Conservation (phyloP, 2,113 vertebrate genomes). For the Entosphenus tridentatus region DNA sequence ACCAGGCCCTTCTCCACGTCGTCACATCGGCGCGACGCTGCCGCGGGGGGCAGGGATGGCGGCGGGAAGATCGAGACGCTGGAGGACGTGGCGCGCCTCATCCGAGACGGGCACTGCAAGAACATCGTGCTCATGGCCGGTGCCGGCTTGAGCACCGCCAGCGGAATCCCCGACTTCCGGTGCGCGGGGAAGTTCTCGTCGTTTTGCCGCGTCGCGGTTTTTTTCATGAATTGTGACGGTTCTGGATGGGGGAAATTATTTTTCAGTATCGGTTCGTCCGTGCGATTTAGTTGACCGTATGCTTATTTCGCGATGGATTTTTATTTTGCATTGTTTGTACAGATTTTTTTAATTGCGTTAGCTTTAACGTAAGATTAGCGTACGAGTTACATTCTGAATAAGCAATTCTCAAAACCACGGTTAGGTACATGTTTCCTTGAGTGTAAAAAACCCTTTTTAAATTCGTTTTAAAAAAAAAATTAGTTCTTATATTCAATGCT, state of each 20-base stretch:
- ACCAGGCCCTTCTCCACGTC: too few relatives aligned
- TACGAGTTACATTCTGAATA: too few relatives aligned
- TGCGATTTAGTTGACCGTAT: neutral
- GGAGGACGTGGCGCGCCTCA: constrained; percentile 26
- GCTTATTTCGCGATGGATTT: neutral
- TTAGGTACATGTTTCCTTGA: too few relatives aligned
- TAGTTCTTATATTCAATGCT: too few relatives aligned
- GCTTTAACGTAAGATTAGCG: too few relatives aligned
- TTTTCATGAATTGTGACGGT: neutral
- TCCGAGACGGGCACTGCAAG: constrained; percentile 24
- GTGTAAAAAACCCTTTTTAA: too few relatives aligned
- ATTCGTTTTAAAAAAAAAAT: too few relatives aligned
- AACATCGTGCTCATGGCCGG: constrained; percentile 34
- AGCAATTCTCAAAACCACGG: too few relatives aligned
- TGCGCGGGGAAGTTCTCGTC: constrained; percentile 8
- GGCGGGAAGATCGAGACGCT: constrained; percentile 14
- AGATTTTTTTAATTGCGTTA: too few relatives aligned
- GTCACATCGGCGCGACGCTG: too few relatives aligned
- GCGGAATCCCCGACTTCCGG: constrained; percentile 43
- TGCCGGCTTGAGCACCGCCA: constrained; percentile 39
- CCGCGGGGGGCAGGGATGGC: too few relatives aligned
- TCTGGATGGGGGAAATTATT: neutral
- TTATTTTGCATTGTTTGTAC: neutral
- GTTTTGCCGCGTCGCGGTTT: too few relatives aligned
- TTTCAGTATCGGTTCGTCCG: neutral